Conservation (phyloP, 1,140 invertebrate species). For the Drosophila ambigua region DNA sequence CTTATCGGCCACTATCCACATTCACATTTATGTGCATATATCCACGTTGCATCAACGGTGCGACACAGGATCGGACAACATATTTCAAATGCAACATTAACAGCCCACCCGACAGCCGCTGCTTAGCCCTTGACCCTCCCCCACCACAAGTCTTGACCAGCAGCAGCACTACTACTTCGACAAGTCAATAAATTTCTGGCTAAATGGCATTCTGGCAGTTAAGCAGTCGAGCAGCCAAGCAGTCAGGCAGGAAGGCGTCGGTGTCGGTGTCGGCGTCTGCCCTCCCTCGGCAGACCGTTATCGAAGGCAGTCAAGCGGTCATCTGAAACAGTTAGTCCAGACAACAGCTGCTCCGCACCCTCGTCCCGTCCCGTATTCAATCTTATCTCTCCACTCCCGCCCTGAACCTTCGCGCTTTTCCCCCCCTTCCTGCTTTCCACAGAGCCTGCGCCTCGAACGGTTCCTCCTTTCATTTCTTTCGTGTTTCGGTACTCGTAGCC, state of each 20-base stretch:
- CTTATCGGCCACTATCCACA: constrained; percentile 3
- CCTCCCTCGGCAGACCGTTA: constrained; percentile 38
- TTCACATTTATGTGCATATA: no score
- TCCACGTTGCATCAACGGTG: constrained; percentile 9
- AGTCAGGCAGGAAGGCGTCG: constrained; percentile 17
- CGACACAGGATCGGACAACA: constrained; percentile 1
- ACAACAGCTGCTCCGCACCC: constrained; percentile 35
- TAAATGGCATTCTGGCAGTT: constrained; percentile 26
- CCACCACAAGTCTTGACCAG: neutral
- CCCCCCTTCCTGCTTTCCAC: no score
- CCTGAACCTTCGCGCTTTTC: constrained; percentile 2
- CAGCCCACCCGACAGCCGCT: neutral
- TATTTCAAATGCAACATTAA: constrained; percentile 39
- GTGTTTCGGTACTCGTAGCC: no score
- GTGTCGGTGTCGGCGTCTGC: constrained; percentile 8
- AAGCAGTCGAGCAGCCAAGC: constrained; percentile 15
- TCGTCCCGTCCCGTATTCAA: neutral
- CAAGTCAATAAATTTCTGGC: constrained; percentile 34
- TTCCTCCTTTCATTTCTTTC: no score
- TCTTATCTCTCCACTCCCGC: neutral
- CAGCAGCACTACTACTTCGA: neutral
- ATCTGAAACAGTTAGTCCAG: constrained; percentile 30
- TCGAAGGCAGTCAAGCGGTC: constrained; percentile 28
- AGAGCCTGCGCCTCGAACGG: no score
- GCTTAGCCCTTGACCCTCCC: neutral